phyloP scores from a whole-genome alignment of 2,888 invertebrate genomes.

The Agrilus biguttatus region DNA sequence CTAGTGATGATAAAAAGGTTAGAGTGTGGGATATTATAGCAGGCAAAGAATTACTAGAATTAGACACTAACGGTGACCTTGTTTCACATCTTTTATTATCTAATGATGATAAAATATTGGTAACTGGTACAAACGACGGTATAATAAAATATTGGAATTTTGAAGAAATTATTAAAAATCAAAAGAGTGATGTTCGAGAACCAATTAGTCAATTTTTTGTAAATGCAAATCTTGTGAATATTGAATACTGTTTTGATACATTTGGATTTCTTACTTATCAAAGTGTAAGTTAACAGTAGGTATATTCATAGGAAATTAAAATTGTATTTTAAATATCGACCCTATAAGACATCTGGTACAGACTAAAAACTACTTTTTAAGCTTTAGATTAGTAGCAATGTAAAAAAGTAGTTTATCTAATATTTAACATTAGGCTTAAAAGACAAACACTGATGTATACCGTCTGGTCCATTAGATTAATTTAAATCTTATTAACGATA shows the following conservation, averaged over 20 bases:
- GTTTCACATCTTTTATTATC: slow-evolving; percentile 50
- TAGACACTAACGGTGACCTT: slow-evolving; percentile 48
- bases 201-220: slow-evolving; percentile 12
- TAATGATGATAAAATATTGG: slow-evolving; percentile 40
- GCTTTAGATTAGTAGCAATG: too few relatives aligned
- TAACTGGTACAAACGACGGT: slow-evolving; percentile 54
- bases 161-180: slow-evolving; percentile 10
- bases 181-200: slow-evolving; percentile 10
- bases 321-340: slow-evolving; percentile 1
- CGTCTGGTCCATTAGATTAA: too few relatives aligned
- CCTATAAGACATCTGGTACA: neutral
- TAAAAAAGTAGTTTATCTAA: too few relatives aligned
- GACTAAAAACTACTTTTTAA: too few relatives aligned
- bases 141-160: slow-evolving; percentile 50
- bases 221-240: slow-evolving; percentile 15
- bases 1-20: slow-evolving; percentile 60
- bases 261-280: slow-evolving; percentile 15
- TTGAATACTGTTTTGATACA: slow-evolving; percentile 20
- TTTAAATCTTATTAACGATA: too few relatives aligned
- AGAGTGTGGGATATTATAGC: slow-evolving; percentile 59
- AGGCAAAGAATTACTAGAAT: slow-evolving; percentile 47
- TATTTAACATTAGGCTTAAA: too few relatives aligned
- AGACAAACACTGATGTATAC: too few relatives aligned
- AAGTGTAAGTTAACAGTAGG: neutral
- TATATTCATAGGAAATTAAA: slow-evolving; percentile 3